These are phyloP conservation scores for Neocrepidodera transversa DNA, from an alignment of 2,888 invertebrate genomes.

Conservation along the genomic window DNA sequence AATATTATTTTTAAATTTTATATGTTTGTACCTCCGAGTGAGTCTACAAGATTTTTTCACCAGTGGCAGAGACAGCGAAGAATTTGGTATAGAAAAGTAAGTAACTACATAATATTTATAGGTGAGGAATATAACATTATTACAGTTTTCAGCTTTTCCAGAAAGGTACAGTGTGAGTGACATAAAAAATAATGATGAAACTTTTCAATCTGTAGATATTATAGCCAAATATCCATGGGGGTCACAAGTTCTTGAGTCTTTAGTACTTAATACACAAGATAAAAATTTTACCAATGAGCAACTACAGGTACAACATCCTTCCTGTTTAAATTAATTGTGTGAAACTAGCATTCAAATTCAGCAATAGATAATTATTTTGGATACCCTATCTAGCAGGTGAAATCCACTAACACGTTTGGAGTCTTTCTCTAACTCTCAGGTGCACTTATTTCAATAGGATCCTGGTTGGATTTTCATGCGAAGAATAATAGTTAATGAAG, in stretches of 20 bases:
- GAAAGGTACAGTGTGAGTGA: conserved; percentile 73
- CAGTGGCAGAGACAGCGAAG: conserved; percentile 79
- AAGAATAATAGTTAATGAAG: no score
- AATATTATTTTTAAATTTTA: conserved; percentile 56
- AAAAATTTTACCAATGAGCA: conserved; percentile 42
- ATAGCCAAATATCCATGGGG: conserved; percentile 71
- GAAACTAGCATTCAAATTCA: no score
- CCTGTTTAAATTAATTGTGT: no score
- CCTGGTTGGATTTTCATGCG: no score
- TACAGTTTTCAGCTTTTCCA: conserved; percentile 73
- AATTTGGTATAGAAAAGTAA: conserved; percentile 81
- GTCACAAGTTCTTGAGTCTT: conserved; percentile 68
- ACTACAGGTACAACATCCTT: conserved; percentile 45
- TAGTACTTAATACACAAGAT: conserved; percentile 58
- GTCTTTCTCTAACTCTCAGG: no score
- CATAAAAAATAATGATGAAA: conserved; percentile 60
- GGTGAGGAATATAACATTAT: no score
- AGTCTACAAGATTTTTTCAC: conserved; percentile 71
- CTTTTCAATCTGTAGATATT: conserved; percentile 66
- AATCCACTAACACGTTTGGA: no score
- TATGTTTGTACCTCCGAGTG: conserved; percentile 61
- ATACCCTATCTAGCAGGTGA: no score
- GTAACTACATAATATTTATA: not conserved
- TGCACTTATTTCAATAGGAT: no score
- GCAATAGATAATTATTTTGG: no score